Evolutionary conservation across 2,113 vertebrate genomes (phyloP).

Genomic region (Psilopsiagon aymara): DNA sequence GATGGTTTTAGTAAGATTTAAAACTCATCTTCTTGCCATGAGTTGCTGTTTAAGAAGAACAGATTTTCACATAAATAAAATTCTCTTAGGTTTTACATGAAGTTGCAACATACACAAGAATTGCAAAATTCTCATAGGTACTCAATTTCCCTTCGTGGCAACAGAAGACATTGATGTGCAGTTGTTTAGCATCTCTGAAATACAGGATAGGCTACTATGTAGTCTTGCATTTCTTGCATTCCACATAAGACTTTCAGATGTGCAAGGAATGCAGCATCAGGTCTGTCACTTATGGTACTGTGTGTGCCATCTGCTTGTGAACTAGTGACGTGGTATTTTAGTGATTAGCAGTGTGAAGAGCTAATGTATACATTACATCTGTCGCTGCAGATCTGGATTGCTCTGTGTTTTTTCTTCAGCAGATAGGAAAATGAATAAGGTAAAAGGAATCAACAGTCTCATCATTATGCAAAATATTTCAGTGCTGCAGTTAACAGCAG

Average conservation of each 20-base stretch:
- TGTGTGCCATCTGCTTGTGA: background rate
- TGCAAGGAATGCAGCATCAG: background rate
- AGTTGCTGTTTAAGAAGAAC: background rate
- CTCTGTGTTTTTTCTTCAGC: background rate
- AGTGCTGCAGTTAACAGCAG: background rate
- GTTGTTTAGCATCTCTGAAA: background rate
- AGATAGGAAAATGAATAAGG: background rate
- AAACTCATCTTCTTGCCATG: background rate
- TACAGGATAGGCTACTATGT: background rate
- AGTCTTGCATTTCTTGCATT: background rate
- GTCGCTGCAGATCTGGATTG: background rate
- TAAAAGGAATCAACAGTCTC: background rate
- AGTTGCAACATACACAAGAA: background rate
- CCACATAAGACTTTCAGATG: background rate
- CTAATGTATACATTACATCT: background rate
- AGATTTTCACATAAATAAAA: background rate
- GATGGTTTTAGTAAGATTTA: background rate
- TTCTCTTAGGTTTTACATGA: background rate
- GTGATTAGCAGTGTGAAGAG: background rate
- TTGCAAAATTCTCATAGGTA: background rate
- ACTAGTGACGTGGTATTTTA: background rate
- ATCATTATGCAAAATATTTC: constrained; percentile 44
- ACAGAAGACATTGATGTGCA: background rate
- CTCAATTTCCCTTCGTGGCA: background rate
- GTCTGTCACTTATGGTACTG: background rate